Percentiles rank a stretch among this genome's conserved stretches.
Evolutionary conservation across 2,113 vertebrate genomes (phyloP).

Genomic region (Ameiurus melas): DNA sequence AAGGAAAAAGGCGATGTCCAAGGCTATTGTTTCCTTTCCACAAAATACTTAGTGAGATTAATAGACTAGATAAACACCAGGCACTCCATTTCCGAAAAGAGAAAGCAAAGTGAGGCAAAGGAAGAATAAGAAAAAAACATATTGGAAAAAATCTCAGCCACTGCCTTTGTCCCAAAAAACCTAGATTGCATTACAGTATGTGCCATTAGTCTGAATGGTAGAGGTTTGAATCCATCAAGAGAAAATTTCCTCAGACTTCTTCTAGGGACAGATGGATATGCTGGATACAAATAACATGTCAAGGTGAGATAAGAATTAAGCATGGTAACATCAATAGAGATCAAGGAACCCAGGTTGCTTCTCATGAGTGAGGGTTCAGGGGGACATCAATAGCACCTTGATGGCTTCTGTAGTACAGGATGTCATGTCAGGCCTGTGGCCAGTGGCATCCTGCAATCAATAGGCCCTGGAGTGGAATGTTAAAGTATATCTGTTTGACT

Average conservation of each 20-base stretch:
- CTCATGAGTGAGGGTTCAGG: constrained; percentile 42
- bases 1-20: constrained; percentile 67
- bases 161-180: constrained; percentile 57
- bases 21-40: constrained; percentile 67
- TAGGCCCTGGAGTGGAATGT: constrained; percentile 70
- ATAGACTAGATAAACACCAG: constrained; percentile 63
- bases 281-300: constrained; percentile 37
- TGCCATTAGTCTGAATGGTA: constrained; percentile 50
- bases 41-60: constrained; percentile 73
- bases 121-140: constrained; percentile 32
- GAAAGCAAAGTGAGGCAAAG: constrained; percentile 5
- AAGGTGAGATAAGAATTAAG: constrained; percentile 47
- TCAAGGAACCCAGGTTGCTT: constrained; percentile 40
- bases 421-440: constrained; percentile 70
- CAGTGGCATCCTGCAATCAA: constrained; percentile 71
- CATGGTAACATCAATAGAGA: constrained; percentile 39
- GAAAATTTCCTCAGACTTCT: constrained; percentile 35
- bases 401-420: constrained; percentile 59
- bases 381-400: constrained; percentile 62
- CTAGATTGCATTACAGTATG: constrained; percentile 48
- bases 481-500: constrained; percentile 74
- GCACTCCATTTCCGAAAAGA: constrained; percentile 50
- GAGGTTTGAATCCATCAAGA: constrained; percentile 43
- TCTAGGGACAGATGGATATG: constrained; percentile 37
- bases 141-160: constrained; percentile 54